A percentile compares a stretch with the other conserved stretches of the same genome.
Evolutionary conservation across 2,888 invertebrate species (phyloP).

Genomic region (Hypomecis atomaria): DNA sequence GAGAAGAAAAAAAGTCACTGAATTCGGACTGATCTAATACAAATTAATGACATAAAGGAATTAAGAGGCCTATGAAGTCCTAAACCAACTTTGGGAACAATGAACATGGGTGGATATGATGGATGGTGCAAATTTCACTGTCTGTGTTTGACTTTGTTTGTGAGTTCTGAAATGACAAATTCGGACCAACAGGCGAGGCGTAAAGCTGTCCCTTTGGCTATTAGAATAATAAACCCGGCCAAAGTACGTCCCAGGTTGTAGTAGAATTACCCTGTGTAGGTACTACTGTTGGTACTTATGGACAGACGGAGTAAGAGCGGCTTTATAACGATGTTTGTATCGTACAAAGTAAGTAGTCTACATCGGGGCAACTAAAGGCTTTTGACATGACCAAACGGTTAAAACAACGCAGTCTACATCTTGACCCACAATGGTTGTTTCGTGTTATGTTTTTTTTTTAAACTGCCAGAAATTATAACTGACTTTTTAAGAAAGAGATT

Average conservation of each 20-base stretch:
- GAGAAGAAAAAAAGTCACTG: not conserved
- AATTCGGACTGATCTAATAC: not conserved
- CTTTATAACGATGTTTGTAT: not conserved
- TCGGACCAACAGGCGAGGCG: slow-evolving; percentile 13
- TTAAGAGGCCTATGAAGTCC: slow-evolving; percentile 5
- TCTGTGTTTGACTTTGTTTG: slow-evolving; percentile 23
- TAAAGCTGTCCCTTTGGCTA: slow-evolving; percentile 15
- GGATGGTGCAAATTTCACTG: slow-evolving; percentile 18
- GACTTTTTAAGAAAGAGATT: too few relatives aligned
- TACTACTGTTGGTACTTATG: not conserved
- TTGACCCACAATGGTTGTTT: too few relatives aligned
- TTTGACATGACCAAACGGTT: too few relatives aligned
- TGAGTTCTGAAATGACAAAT: slow-evolving; percentile 22
- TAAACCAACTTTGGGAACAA: slow-evolving; percentile 14
- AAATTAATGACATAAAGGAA: slow-evolving; percentile 5
- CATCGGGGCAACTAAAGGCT: too few relatives aligned
- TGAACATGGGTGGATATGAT: slow-evolving; percentile 6
- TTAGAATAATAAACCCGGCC: slow-evolving; percentile 13
- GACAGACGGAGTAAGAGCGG: not conserved
- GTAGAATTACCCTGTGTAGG: slow-evolving; percentile 9
- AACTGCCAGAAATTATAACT: too few relatives aligned
- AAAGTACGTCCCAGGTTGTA: slow-evolving; percentile 10
- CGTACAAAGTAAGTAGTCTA: not conserved
- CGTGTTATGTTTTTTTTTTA: too few relatives aligned
- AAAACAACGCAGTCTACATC: too few relatives aligned